Evolutionary conservation across 2,888 invertebrate species (phyloP), one percentile per base, ranked within the genome.

Genomic region (Oithona nana): DNA sequence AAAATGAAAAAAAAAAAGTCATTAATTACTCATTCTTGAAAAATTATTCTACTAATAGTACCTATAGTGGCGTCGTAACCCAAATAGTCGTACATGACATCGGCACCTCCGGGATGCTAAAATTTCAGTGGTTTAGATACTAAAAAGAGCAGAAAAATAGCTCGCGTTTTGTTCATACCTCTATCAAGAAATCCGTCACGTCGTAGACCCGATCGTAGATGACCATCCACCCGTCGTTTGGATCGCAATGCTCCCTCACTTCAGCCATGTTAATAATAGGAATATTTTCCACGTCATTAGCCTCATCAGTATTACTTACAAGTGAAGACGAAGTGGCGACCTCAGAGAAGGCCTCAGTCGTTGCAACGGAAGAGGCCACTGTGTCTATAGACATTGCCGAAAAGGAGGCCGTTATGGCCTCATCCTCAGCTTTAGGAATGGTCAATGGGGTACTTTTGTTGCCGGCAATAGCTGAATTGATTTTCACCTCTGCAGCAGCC

Each of bases 71-170:
- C 72, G 60, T 78, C 77, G 68, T 75, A 77, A 3, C 78, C 77
- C 68, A 75, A 73, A 67, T 75, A 81, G n/a, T 72, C 72, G 66
- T 76, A 74, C 1, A 86, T 71, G 1, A 81, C 81, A 68, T 80
- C 81, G 0, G 78, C 71, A 0, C 86, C 86, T 0, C 86, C 86
- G 0, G 86, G 86, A 71, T 86, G 86, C 68, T 83, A 81, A 6
- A 39, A 39, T 11, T n/a, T n/a, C n/a, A n/a, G n/a, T n/a, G n/a
- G n/a, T n/a, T n/a, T n/a, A n/a, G n/a, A n/a, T n/a, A n/a, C n/a
- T n/a, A n/a, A n/a, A n/a, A n/a, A n/a, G n/a, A n/a, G n/a, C n/a
- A n/a, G n/a, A n/a, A n/a, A n/a, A n/a, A n/a, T n/a, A 39, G 16
- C 6, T 39, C 16, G 39, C 16, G 39, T 16, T 6, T 39, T 6